Evolutionary conservation across 2,888 invertebrate genomes (phyloP), one percentile per base, ranked within the genome.

Genomic region (Ectobius pallidus): DNA sequence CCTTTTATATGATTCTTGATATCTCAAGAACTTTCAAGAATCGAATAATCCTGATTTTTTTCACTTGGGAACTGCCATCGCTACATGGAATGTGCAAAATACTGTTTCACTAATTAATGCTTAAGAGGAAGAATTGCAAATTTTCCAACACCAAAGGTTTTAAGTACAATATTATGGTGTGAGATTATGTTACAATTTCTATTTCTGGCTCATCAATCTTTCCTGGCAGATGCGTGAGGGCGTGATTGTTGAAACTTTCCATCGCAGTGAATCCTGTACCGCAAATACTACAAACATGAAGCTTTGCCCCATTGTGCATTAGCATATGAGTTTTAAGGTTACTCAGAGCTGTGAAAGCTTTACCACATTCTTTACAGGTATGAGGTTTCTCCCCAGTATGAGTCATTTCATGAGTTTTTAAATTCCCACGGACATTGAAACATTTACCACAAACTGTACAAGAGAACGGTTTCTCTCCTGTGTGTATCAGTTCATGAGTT

Each of bases 351-450:
- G 65, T 65, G 11, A 65, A 65, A 7, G 44, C 25, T 44, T 65
- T 65, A 2, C 65, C 65, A 27, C 65, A 65, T 3, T 9, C 14
- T 25, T 39, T 65, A n/a, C 65, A 65, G 11, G 44, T 11, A n/a
- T 65, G 65, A 1, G 65, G 65, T 1, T 46, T 42, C 16, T 65
- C 65, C n/a, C 65, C 65, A 1, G 65, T 65, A 46, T 65, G 65
- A 4, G 65, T 65, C 18, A 65, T 14, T 39, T 65, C 65, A 16
- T 65, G 65, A 25, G 65, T 65, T 27, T 65, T 65, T 1, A 65
- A 46, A 30, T 65, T 65, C 1, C 65, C 65, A 9, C 65, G 65
- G 11, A 65, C 65, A 11, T 65, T 65, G 30, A 65, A 65, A 46
- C 65, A n/a, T 9, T 65, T 65, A 16, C 65, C 65, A 46, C 65